Conservation (phyloP, 1,140 invertebrate genomes). For the Lepidurus arcticus region DNA sequence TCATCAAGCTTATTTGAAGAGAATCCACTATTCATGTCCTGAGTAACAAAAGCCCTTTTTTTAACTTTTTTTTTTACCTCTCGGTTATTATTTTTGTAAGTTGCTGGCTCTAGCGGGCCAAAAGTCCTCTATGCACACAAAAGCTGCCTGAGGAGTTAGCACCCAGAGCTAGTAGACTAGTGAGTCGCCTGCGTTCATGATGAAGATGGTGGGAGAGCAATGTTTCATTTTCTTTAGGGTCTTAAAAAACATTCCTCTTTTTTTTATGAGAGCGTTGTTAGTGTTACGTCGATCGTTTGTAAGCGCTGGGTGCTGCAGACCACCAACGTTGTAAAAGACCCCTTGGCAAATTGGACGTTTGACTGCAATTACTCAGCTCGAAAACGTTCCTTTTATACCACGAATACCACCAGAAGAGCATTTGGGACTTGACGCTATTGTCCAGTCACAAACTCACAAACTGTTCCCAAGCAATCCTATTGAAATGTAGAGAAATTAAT, state of each 20-base stretch:
- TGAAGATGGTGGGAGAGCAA: slow-evolving; percentile 13
- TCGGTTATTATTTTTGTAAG: no score
- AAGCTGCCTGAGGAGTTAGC: not conserved
- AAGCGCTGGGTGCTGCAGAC: slow-evolving; percentile 20
- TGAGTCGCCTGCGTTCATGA: not conserved
- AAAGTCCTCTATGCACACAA: not conserved
- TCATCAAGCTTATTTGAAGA: slow-evolving; percentile 1
- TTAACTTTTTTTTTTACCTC: not conserved
- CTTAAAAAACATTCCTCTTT: not conserved
- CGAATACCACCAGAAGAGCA: not conserved
- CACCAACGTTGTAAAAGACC: slow-evolving; percentile 13
- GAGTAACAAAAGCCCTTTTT: not conserved
- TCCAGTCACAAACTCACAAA: not conserved
- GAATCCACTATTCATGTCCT: not conserved
- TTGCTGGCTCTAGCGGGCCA: not conserved
- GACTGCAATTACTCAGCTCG: slow-evolving; percentile 21
- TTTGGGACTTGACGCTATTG: not conserved
- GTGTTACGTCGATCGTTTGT: slow-evolving; percentile 14
- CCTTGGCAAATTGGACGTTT: slow-evolving; percentile 21
- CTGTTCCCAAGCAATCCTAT: not conserved
- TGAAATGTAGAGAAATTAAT: slow-evolving; percentile 18
- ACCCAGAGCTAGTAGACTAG: slow-evolving; percentile 2
- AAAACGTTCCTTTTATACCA: slow-evolving; percentile 3
- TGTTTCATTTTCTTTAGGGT: slow-evolving; percentile 11
- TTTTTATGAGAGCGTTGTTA: slow-evolving; percentile 16